Evolutionary conservation across 2,888 invertebrate species (phyloP).

Genomic region (Oscheius sp.): DNA sequence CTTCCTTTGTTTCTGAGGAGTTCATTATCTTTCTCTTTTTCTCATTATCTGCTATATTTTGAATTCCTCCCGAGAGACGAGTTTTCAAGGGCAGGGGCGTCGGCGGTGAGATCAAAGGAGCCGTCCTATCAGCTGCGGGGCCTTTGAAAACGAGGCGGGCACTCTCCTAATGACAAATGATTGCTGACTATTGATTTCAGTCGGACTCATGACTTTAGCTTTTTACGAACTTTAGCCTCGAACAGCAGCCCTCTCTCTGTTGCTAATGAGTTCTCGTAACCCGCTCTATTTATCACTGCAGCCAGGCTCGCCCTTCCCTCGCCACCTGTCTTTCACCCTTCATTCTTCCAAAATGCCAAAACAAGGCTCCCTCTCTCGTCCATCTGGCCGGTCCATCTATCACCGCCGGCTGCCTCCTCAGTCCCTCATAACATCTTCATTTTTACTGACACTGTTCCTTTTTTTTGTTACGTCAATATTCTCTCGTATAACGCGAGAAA

Average conservation of each 20-base stretch:
- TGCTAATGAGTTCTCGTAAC: constrained; percentile 10
- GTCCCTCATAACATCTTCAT: neutral
- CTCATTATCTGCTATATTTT: neutral
- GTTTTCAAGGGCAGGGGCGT: constrained; percentile 24
- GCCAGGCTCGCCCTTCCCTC: neutral
- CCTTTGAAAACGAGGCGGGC: constrained; percentile 19
- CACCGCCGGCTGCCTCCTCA: neutral
- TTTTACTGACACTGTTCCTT: neutral
- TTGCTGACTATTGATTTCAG: constrained; percentile 32
- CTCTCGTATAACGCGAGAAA: neutral
- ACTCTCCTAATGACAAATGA: constrained; percentile 32
- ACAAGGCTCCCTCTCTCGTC: too few relatives aligned
- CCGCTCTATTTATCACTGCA: constrained; percentile 19
- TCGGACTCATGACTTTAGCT: too few relatives aligned
- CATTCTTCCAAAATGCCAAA: neutral
- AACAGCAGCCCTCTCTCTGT: neutral
- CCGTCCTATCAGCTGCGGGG: constrained; percentile 32
- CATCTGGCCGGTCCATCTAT: constrained; percentile 21
- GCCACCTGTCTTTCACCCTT: neutral
- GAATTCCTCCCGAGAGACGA: constrained; percentile 14
- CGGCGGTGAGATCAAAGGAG: constrained; percentile 29
- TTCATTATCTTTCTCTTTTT: too few relatives aligned
- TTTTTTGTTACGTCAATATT: neutral
- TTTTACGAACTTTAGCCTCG: neutral
- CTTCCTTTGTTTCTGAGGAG: too few relatives aligned